Evolutionary conservation across 2,888 invertebrate species (phyloP), one percentile per base, ranked within the genome.

Genomic region (Flexamia atlantica): DNA sequence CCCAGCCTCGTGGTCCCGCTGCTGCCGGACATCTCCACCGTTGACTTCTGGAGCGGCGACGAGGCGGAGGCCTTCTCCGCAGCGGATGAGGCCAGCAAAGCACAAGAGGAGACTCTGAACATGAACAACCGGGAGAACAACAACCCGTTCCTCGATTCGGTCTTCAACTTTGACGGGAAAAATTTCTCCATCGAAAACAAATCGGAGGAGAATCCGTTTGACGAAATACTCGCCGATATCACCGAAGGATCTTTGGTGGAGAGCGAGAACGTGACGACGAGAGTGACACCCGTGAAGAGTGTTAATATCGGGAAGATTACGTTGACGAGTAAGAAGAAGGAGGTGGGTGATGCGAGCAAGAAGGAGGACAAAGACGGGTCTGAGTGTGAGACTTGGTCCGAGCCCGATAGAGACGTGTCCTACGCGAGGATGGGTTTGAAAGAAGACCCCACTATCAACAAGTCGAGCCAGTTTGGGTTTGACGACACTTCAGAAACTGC

Each of bases 361-460:
- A 17, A 0, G 1, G 57, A 76, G 50, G 53, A 60, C 23, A 57
- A 50, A 9, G 53, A 28, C 28, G 90, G 91, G 7, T 93, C 94
- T 0, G 97, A 97, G 89, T 96, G 96, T 0, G 97, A 97, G 89
- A 94, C 95, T 42, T 97, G 97, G 94, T 97, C 97, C 0, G 97
- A 97, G 89, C 97, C 97, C 0, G 97, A 97, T 89, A 92, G 96
- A 70, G 94, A 93, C 85, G 96, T 97, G 1, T 97, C 97, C 0
- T 90, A 94, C 85, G 96, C 95, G 0, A 92, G 97, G 85, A 96
- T 97, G 30, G 97, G 97, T 12, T 85, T 90, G 81, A 88, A 88
- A 57, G 88, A 88, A 76, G 86, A 87, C 28, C 81, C 81, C n/a
- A 42, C 84, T 36, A 74, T 68, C 74, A 84, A 80, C 60, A 72